A percentile compares a stretch with the other conserved stretches of the same genome.
phyloP scores from a whole-genome alignment of 2,888 invertebrate species.

The Drosophila birchii region DNA sequence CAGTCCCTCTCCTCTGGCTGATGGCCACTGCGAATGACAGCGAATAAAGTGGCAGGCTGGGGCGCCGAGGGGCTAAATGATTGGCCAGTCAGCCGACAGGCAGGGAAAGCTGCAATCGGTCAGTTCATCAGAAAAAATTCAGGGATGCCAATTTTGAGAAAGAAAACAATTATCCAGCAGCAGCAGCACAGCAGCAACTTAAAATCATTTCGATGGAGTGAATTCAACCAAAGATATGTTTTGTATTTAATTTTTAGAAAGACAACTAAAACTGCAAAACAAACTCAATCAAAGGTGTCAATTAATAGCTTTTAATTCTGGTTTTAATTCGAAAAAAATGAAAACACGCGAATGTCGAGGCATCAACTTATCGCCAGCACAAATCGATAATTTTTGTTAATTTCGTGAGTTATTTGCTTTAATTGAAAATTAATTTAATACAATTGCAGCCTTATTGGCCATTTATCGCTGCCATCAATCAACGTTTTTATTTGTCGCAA shows the following conservation, averaged over 20 bases:
- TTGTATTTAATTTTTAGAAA: not conserved
- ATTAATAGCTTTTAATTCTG: not conserved
- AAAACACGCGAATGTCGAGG: not conserved
- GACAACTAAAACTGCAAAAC: not conserved
- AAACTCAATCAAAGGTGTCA: not conserved
- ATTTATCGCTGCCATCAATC: constrained; percentile 43
- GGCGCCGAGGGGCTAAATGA: constrained; percentile 23
- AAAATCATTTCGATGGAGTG: not conserved
- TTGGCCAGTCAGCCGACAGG: constrained; percentile 44
- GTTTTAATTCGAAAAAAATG: not conserved
- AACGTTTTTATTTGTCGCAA: not conserved
- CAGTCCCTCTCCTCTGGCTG: not conserved
- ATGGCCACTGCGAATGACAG: constrained; percentile 5
- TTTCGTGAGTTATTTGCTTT: constrained; percentile 35
- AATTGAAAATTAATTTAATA: constrained; percentile 40
- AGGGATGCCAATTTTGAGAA: constrained; percentile 8
- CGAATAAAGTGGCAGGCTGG: constrained; percentile 5
- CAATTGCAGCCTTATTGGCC: constrained; percentile 36
- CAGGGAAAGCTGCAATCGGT: constrained; percentile 49
- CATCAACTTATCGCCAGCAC: constrained; percentile 13
- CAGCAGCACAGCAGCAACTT: too few relatives aligned
- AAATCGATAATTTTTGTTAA: constrained; percentile 18
- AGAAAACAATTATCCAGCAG: not conserved
- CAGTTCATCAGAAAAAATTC: constrained; percentile 25
- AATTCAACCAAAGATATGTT: not conserved